Conservation (phyloP, 1,140 invertebrate genomes). For the Pemphigus obesinymphae region DNA sequence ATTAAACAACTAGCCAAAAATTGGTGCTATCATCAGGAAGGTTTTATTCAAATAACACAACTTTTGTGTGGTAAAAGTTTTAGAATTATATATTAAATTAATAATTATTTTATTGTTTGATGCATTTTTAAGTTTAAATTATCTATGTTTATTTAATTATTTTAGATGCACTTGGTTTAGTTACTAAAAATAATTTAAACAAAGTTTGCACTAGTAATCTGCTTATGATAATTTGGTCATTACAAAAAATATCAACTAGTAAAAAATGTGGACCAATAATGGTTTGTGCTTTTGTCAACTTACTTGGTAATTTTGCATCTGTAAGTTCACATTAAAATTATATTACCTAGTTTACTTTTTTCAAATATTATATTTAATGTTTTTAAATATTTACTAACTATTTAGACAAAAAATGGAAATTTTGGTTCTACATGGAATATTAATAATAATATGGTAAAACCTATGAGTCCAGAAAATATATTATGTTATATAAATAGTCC, state of each 20-base stretch:
- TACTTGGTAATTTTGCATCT: constrained; percentile 15
- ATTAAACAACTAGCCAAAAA: constrained; percentile 17
- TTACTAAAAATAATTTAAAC: background rate
- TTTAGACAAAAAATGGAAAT: background rate
- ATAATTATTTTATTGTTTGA: background rate
- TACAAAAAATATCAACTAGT: constrained; percentile 10
- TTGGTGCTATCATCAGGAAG: constrained; percentile 22
- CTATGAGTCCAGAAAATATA: constrained; percentile 11
- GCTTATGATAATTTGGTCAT: constrained; percentile 14
- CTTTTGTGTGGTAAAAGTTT: background rate
- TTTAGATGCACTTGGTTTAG: background rate
- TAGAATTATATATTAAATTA: background rate
- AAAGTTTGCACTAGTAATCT: constrained; percentile 20
- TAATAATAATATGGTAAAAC: background rate
- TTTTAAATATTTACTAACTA: background rate
- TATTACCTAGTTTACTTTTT: background rate
- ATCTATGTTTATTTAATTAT: background rate
- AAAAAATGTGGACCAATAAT: constrained; percentile 30
- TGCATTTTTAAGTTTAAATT: background rate
- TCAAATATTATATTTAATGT: background rate
- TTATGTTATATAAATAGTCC: background rate
- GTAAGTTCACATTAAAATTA: background rate
- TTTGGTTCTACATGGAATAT: constrained; percentile 22
- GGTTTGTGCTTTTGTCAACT: constrained; percentile 27
- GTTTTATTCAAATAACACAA: background rate